Evolutionary conservation across 1,140 invertebrate genomes (phyloP).

Genomic region (Danaus plexippus): DNA sequence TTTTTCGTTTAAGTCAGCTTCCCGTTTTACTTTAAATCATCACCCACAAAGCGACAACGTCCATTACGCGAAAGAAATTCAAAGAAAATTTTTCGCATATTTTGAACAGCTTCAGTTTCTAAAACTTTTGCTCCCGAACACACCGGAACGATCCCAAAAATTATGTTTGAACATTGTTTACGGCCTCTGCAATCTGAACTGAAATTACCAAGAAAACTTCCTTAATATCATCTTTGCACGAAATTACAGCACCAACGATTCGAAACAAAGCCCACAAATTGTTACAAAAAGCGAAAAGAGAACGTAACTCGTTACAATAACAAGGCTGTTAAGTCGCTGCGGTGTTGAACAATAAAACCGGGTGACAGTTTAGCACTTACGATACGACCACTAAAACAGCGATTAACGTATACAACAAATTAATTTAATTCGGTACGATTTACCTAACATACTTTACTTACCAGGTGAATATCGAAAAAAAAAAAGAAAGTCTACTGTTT

Average conservation of each 20-base stretch:
- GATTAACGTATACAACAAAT: slow-evolving; percentile 2
- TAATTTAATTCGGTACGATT: background rate
- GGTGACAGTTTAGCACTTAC: slow-evolving; percentile 44
- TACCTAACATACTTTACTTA: background rate
- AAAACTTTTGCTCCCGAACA: background rate
- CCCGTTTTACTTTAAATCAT: too few relatives aligned
- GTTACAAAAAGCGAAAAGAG: slow-evolving; percentile 36
- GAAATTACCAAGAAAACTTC: slow-evolving; percentile 27
- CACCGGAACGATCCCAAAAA: slow-evolving; percentile 13
- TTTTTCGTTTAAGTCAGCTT: too few relatives aligned
- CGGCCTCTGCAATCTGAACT: slow-evolving; percentile 14
- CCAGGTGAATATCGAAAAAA: background rate
- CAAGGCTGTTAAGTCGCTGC: slow-evolving; percentile 46
- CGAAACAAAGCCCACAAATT: slow-evolving; percentile 42
- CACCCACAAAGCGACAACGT: too few relatives aligned
- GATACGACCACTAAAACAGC: slow-evolving; percentile 18
- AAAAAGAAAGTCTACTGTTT: too few relatives aligned
- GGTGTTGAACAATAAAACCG: slow-evolving; percentile 46
- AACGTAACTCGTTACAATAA: slow-evolving; percentile 46
- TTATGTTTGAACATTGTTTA: slow-evolving; percentile 25
- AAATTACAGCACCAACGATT: slow-evolving; percentile 30
- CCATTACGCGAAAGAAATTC: too few relatives aligned
- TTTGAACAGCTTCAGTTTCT: too few relatives aligned
- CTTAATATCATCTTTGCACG: slow-evolving; percentile 31
- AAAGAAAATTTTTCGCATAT: too few relatives aligned